phyloP scores from a whole-genome alignment of 2,888 invertebrate species.

The Adelphocoris suturalis region DNA sequence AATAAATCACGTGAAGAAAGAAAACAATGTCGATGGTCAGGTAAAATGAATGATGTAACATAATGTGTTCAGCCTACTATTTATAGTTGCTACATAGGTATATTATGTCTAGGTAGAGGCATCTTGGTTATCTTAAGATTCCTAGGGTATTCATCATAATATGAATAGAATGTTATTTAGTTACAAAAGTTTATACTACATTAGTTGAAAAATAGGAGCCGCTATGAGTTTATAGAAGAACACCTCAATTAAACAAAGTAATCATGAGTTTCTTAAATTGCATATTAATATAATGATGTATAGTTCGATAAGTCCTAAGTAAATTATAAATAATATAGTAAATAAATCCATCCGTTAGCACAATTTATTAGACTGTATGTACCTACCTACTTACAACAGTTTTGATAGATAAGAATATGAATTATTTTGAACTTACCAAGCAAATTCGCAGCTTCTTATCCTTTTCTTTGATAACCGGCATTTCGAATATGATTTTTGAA shows the following conservation, averaged over 20 bases:
- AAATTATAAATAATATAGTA: no score
- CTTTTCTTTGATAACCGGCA: conserved; percentile 64
- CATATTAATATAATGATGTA: no score
- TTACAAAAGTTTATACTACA: no score
- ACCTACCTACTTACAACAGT: background rate
- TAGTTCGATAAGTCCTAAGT: no score
- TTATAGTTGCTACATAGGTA: background rate
- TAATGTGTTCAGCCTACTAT: background rate
- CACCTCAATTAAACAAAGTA: no score
- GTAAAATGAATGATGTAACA: background rate
- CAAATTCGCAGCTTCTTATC: conserved; percentile 64
- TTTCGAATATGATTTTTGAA: background rate
- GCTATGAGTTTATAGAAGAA: no score
- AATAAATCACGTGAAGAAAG: background rate
- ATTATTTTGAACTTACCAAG: conserved; percentile 47
- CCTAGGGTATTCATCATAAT: background rate
- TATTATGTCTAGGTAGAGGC: background rate
- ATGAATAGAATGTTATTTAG: no score
- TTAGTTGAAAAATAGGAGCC: no score
- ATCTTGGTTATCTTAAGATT: background rate
- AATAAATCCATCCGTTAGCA: background rate
- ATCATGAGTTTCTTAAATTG: no score
- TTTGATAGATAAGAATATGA: background rate
- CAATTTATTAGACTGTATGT: background rate
- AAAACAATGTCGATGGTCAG: background rate